Evolutionary conservation across 2,113 vertebrate genomes (phyloP), one percentile per base, ranked within the genome.

Genomic region (Gymnogyps californianus): DNA sequence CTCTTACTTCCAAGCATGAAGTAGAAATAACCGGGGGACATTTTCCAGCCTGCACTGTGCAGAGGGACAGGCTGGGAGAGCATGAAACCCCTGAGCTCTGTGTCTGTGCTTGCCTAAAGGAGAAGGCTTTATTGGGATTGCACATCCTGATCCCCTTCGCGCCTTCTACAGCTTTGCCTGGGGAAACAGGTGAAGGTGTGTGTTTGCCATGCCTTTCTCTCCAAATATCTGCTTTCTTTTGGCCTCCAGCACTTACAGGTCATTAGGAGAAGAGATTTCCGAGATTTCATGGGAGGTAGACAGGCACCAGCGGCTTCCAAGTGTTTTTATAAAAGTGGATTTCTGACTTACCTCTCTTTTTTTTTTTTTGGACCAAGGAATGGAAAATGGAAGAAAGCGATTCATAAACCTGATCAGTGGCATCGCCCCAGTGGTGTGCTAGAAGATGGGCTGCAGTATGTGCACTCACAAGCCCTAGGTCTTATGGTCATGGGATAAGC

Each of bases 231-330:
- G 32, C 44, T 93, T 92, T 71, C 25, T 75, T 94, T 83, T 76
- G 79, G 62, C 58, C 40, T 93, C 44, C 46, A 55, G 67, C 70
- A 71, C 67, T 86, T 77, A 54, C 12, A 82, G n/a, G 32, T 55
- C 29, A 66, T 70, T 87, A 84, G 19, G 17, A 94, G 21, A 79
- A 87, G 36, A 75, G 34, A 83, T 80, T 90, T 88, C 46, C 1
- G 7, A 87, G 70, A 92, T 82, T 91, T 61, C 5, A 1, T 55
- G 66, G 81, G 74, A 96, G 74, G 84, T 40, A 91, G 72, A 94
- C 83, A 97, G 94, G 96, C 87, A 96, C 91, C 89, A 95, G 77
- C 80, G 95, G 80, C 89, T 97, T 96, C 87, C 51, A 75, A 87
- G 21, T 64, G 34, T 72, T 76, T 77, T 83, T 83, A 90, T 46